These are phyloP conservation scores for Alca torda DNA, from an alignment of 2,797 vertebrate species.

Conservation along the genomic window DNA sequence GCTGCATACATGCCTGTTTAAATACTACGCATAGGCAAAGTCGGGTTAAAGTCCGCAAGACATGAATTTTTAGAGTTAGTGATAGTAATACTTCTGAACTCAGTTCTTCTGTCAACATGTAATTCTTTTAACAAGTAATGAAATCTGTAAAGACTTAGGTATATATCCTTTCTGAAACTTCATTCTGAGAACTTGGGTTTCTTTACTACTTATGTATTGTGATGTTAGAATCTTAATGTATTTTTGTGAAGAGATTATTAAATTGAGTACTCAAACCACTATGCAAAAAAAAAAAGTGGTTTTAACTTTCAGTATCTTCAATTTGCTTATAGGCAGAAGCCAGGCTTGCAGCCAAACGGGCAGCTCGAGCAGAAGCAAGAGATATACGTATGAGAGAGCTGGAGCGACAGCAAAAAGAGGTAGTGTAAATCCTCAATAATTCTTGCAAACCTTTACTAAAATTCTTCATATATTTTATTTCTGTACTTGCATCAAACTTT, in stretches of 20 bases:
- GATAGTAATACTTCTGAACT: neutral
- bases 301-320: neutral
- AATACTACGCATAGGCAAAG: neutral
- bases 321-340: conserved; percentile 89
- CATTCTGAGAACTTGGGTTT: neutral
- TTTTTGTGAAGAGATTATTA: neutral
- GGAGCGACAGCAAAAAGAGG: conserved; percentile 97
- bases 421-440: conserved; percentile 56
- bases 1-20: neutral
- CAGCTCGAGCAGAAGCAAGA: conserved; percentile 95
- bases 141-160: neutral
- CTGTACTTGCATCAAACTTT: neutral
- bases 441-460: neutral
- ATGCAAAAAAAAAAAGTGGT: neutral
- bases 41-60: neutral
- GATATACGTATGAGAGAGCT: conserved; percentile 98
- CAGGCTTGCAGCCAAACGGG: conserved; percentile 93
- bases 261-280: neutral
- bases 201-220: neutral
- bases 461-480: neutral
- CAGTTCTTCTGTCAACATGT: neutral
- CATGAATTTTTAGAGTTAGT: neutral
- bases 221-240: neutral
- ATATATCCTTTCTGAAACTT: neutral
- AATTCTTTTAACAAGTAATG: neutral